Evolutionary conservation across 2,113 vertebrate genomes (phyloP).

Genomic region (Dromaius novaehollandiae): DNA sequence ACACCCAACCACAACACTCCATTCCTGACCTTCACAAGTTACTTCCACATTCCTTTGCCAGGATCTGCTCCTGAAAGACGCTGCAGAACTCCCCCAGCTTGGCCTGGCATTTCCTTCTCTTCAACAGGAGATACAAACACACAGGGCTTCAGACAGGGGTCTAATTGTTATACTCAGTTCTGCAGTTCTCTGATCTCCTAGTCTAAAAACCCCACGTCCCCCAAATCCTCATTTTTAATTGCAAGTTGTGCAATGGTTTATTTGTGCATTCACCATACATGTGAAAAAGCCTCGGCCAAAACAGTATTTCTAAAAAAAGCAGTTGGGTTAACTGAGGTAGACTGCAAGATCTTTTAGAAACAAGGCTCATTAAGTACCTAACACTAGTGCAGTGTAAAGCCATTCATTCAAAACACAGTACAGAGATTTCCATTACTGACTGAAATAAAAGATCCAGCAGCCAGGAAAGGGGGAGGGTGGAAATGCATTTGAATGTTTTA

Average conservation of each 20-base stretch:
- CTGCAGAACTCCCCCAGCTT: not conserved
- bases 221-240: constrained; percentile 44
- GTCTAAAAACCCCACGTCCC: not conserved
- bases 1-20: not conserved
- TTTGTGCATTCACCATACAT: constrained; percentile 37
- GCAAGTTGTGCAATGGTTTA: constrained; percentile 47
- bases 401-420: constrained; percentile 42
- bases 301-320: constrained; percentile 61
- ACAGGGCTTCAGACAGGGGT: not conserved
- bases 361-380: constrained; percentile 54
- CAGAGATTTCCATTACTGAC: constrained; percentile 30
- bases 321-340: constrained; percentile 57
- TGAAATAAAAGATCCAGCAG: constrained; percentile 51
- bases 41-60: not conserved
- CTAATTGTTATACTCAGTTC: constrained; percentile 28
- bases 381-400: not conserved
- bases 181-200: not conserved
- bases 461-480: not conserved
- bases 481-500: constrained; percentile 34
- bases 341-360: constrained; percentile 49
- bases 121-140: not conserved
- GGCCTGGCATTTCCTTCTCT: not conserved
- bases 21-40: not conserved
- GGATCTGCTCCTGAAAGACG: not conserved
- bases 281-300: constrained; percentile 46